Base-by-base conservation (phyloP, 2,797 vertebrate genomes). In the Molossus alvarezi region DNA sequence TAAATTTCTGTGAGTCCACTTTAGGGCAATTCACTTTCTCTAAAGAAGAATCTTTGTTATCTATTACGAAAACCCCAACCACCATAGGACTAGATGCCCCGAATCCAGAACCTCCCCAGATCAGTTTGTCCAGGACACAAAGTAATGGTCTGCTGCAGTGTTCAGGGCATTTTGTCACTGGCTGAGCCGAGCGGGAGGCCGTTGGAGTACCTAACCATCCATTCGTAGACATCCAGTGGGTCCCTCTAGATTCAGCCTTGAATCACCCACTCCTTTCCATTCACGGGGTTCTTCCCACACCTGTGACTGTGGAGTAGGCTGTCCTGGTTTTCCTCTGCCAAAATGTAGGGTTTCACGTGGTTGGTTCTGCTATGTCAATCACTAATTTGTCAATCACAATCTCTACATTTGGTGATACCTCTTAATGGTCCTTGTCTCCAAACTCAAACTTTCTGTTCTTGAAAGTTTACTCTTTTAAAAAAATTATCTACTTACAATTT, bases 1-100 rank as follows among this genome's bases (percentile, higher is more conserved):
- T 13, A 71, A 64, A n/a, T 75, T 89, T 87, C 33, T 80, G 2
- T 62, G 57, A 17, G 12, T 93, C 29, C 87, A 20, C 45, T 85
- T 29, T 85, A 57, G 23, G 48, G 37, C 23, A 53, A 64, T 62
- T 85, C 12, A 62, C 37, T 33, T 33, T 33, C 33, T 57, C 69
- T 37, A 64, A 71, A 67, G 62, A 72, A 67, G 7, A 33, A 72
- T 77, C 21, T 7, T 72, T 64, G 60, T 6, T 20, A 18, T 5
- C 29, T 27, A 37, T 27, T 62, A 41, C 25, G 55, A 81, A 65
- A 76, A 79, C 37, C 18, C 9, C 10, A 18, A 6, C 21, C 6
- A n/a, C 23, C 45, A 80, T 18, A 60, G 9, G 21, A 57, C 27
- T 77, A 12, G 37, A 25, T 90, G 51, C 65, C 15, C 37, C 67